Conservation (phyloP, 2,113 vertebrate species). For the Halcyon senegalensis region DNA sequence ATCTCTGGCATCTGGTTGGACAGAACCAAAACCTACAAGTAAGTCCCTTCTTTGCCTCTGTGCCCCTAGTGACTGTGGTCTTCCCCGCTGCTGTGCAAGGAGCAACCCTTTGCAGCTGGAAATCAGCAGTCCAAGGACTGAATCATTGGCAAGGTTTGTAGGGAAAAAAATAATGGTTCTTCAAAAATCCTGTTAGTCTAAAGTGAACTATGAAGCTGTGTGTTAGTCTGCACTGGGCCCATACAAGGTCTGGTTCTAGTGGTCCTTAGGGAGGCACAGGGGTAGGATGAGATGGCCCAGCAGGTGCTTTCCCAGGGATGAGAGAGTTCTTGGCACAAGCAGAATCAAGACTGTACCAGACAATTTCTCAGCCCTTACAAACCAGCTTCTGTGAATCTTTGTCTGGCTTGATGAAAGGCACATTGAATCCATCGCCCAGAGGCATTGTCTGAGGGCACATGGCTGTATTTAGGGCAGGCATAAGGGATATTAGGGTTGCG, state of each 20-base stretch:
- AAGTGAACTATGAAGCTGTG: neutral
- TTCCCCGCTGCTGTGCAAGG: neutral
- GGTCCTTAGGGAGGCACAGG: neutral
- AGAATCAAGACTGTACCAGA: constrained; percentile 35
- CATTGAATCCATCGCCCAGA: constrained; percentile 27
- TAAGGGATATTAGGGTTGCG: neutral
- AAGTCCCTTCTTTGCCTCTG: constrained; percentile 65
- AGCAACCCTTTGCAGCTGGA: neutral
- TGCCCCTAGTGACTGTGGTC: neutral
- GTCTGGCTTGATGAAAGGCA: constrained; percentile 34
- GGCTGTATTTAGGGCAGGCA: neutral
- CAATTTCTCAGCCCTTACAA: constrained; percentile 59
- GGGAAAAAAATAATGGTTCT: neutral
- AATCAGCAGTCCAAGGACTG: neutral
- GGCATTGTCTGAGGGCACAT: neutral
- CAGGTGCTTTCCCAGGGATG: constrained; percentile 28
- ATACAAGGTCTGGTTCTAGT: neutral
- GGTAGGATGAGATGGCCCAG: neutral
- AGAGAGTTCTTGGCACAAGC: constrained; percentile 34
- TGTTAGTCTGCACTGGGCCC: neutral
- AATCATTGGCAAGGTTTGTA: neutral
- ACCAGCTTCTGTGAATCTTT: constrained; percentile 58
- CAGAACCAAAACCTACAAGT: constrained; percentile 96
- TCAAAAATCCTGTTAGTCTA: neutral
- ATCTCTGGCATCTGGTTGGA: constrained; percentile 96